Evolutionary conservation across 2,113 vertebrate species (phyloP).

Genomic region (Capreolus pygargus): DNA sequence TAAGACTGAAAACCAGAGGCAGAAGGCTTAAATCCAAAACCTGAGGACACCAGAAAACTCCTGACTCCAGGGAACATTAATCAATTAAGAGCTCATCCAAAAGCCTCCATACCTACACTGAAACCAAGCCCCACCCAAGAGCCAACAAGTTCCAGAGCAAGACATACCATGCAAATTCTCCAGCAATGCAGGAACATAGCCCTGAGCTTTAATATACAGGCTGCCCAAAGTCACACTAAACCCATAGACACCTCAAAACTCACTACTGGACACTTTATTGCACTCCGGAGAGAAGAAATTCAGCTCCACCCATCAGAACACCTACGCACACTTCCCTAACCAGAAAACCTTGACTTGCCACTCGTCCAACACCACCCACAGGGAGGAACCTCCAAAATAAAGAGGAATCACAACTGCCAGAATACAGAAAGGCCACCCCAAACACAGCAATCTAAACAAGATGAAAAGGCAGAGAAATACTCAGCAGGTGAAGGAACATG

Average conservation of each 20-base stretch:
- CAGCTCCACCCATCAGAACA: not conserved
- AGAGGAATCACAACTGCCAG: not conserved
- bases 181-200: not conserved
- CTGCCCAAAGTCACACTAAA: not conserved
- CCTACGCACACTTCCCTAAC: accelerated
- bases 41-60: not conserved
- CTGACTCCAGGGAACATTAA: not conserved
- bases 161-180: not conserved
- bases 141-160: not conserved
- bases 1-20: not conserved
- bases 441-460: not conserved
- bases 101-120: not conserved
- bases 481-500: not conserved
- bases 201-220: not conserved
- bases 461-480: not conserved
- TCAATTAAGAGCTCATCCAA: not conserved
- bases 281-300: not conserved
- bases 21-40: not conserved
- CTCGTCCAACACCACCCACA: not conserved
- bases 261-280: not conserved
- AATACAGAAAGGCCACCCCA: not conserved
- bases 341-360: not conserved
- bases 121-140: not conserved
- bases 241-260: not conserved
- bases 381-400: not conserved